Base-by-base conservation (phyloP, 2,888 invertebrate genomes). In the Conomelus anceps region DNA sequence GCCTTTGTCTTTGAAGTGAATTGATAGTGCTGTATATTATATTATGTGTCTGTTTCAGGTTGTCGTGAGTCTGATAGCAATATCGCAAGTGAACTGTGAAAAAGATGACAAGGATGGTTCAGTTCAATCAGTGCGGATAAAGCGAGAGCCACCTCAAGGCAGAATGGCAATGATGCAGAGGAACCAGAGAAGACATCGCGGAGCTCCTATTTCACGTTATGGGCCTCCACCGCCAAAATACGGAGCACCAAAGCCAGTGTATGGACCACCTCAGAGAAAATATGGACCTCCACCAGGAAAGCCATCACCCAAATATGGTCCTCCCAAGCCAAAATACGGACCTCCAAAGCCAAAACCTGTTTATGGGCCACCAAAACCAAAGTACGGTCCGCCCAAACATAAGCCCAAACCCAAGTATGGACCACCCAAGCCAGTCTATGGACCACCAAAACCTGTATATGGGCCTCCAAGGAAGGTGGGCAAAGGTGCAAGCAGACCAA, bases 341-440 rank as follows among this genome's bases (percentile, higher is more conserved):
- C 90, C 91, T 89, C 89, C 91, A 3, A 90, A 89, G 17, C 90
- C 91, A 86, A 92, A 91, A 91, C 92, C 90, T 22, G 87, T 86
- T 13, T 91, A 91, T 84, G 90, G 90, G 22, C 91, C 90, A 13
- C 91, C 90, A 17, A 91, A 90, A 23, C 88, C 91, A 1, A 88
- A 90, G 0, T 91, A 91, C 85, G 91, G 91, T 20, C 91, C 91
- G 87, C 63, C 63, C 13, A 63, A 63, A n/a, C 63, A 63, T 13
- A 29, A 88, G 63, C 90, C 90, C 22, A 90, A 88, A 34, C 90
- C 86, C 88, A 89, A 89, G 90, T 13, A 63, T n/a, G 63, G 63
- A 63, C 92, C 91, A 85, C 92, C 92, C 84, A 92, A 91, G 91
- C 92, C 91, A 88, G 91, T 90, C 90, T 92, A 92, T 90, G 92